Evolutionary conservation across 2,888 invertebrate species (phyloP), one percentile per base, ranked within the genome.

Genomic region (Altica lythri): DNA sequence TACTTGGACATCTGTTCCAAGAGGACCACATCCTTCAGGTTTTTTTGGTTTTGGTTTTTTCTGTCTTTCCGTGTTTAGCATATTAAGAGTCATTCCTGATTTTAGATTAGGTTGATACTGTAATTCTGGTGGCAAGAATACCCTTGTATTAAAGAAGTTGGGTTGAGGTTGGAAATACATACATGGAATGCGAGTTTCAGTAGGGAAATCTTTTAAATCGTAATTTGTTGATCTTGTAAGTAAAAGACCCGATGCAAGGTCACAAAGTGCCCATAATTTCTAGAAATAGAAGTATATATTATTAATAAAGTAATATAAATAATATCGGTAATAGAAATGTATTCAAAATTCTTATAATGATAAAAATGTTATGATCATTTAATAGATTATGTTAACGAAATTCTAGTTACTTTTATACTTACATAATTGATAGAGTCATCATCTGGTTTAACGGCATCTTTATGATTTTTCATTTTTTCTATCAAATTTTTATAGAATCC

Each of bases 191-290:
- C 91, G 83, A 47, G 90, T 86, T 75, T 93, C 91, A 32, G 89
- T 84, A 4, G 92, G 89, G 75, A 91, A 91, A 71, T 95, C 94
- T 75, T 92, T 92, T 78, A 92, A 80, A 71, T 95, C 94, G 78
- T 92, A 94, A 72, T 86, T 90, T 47, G 87, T 83, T 42, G 92
- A 89, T 73, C 94, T 93, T 52, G 91, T 85, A 79, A 91, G 85
- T 65, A 98, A 86, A 68, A 98, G 83, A 42, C 92, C 90, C 80
- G 95, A 87, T 10, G 95, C 92, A 62, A 98, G 81, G 81, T 98
- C 98, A 81, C 96, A 96, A 47, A 94, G 86, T 18, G 96, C 92
- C 90, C 96, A 98, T 74, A 98, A 79, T 90, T 95, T 96, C 94
- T 96, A 77, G 48, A 66, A 57, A 42, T 27, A 44, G 54, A 56